These are phyloP conservation scores for Coregonus clupeaformis DNA, from an alignment of 2,113 vertebrate genomes.

Conservation along the genomic window DNA sequence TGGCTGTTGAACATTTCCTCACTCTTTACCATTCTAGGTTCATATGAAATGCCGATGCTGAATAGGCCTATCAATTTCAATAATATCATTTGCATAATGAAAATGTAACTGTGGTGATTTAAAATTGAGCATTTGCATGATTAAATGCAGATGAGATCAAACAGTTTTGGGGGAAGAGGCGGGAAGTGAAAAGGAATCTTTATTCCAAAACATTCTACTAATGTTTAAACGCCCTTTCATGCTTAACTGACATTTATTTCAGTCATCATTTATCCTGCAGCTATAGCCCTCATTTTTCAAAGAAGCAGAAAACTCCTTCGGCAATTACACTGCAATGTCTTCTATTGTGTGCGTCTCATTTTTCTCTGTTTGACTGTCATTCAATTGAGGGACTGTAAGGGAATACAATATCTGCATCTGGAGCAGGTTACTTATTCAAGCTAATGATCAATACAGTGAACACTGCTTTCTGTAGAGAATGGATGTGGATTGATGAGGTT, in stretches of 20 bases:
- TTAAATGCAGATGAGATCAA: conserved; percentile 13
- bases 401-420: conserved; percentile 11
- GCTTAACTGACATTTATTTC: not conserved
- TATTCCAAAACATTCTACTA: not conserved
- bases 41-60: conserved; percentile 1
- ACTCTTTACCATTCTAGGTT: not conserved
- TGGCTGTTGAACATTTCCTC: not conserved
- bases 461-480: conserved; percentile 4
- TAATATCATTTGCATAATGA: conserved; percentile 13
- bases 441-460: conserved; percentile 16
- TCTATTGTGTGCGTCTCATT: conserved; percentile 2
- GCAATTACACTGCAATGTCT: conserved; percentile 2
- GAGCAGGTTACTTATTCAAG: conserved; percentile 21
- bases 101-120: not conserved
- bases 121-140: conserved; percentile 10
- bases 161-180: not conserved
- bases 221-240: not conserved
- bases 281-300: not conserved
- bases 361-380: not conserved
- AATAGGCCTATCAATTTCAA: conserved; percentile 17
- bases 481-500: conserved; percentile 22
- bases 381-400: conserved; percentile 7
- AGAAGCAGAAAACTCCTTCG: not conserved
- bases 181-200: not conserved
- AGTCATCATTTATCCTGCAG: conserved; percentile 4